Evolutionary conservation across 2,888 invertebrate genomes (phyloP).

Genomic region (Andrena chrysosceles): DNA sequence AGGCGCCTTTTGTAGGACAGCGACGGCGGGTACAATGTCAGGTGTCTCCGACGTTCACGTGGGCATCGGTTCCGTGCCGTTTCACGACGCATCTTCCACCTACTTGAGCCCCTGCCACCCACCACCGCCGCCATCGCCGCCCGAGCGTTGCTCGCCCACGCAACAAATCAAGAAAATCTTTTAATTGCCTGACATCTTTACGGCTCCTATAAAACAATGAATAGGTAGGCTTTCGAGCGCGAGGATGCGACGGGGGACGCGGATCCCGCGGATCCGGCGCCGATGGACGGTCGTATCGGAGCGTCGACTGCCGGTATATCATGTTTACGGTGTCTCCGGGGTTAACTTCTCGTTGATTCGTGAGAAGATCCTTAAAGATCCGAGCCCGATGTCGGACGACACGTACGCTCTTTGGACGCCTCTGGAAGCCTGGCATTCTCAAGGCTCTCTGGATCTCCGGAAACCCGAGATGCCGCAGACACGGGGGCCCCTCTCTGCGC

Average conservation of each 20-base stretch:
- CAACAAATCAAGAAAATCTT: constrained; percentile 77
- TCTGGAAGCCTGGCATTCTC: constrained; percentile 20
- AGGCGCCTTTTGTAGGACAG: constrained; percentile 72
- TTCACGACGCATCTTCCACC: constrained; percentile 59
- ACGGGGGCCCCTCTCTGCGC: constrained; percentile 20
- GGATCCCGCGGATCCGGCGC: constrained; percentile 42
- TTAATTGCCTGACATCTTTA: constrained; percentile 81
- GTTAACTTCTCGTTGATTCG: constrained; percentile 51
- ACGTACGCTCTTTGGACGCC: constrained; percentile 19
- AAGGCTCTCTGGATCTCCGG: constrained; percentile 36
- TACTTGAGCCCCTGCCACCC: constrained; percentile 51
- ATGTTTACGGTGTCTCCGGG: constrained; percentile 74
- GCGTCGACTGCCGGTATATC: constrained; percentile 69
- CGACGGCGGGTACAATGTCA: constrained; percentile 69
- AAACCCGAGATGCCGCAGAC: constrained; percentile 48
- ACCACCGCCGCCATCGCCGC: constrained; percentile 14
- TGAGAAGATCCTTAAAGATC: constrained; percentile 48
- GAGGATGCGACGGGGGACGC: constrained; percentile 32
- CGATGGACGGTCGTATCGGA: constrained; percentile 46
- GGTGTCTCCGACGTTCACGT: constrained; percentile 66
- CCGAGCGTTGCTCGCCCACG: constrained; percentile 71
- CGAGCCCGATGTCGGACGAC: constrained; percentile 30
- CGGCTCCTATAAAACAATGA: constrained; percentile 82
- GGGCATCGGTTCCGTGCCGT: constrained; percentile 38
- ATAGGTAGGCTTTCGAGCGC: constrained; percentile 71